Base-by-base conservation (phyloP, 2,113 vertebrate genomes). In the Malurus elegans region DNA sequence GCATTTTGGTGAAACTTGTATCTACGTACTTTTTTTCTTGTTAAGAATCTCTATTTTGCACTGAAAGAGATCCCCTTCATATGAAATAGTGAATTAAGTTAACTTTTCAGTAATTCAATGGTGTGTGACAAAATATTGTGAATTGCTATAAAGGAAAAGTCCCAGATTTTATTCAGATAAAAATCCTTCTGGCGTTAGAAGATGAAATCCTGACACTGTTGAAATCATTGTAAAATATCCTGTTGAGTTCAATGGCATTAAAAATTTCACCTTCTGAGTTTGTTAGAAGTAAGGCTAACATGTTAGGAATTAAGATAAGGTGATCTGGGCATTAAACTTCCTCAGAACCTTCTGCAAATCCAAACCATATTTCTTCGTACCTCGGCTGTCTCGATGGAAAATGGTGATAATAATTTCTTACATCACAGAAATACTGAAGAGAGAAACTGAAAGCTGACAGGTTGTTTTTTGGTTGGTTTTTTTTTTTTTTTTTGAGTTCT, bases 261-360 rank as follows among this genome's bases (percentile, higher is more conserved):
- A 82, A 87, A 88, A 75, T 88, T 96, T 96, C 90, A 90, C 83
- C 94, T 87, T 73, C 4, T 4, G 88, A 94, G 83, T 92, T 93
- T 94, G 88, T 84, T 94, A 86, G 93, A 95, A 95, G 91, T 86
- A 78, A 90, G 79, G 57, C 60, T 95, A 95, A 91, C 91, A 82
- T 95, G 95, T 95, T 97, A 90, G 75, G 94, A 93, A 97, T 94
- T 96, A 97, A 96, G 92, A 94, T 96, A 93, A 96, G 91, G 64
- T 7, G 18, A 76, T 94, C 62, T 47, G 42, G 50, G 62, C 54
- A 47, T 91, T 89, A 79, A 82, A 92, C 74, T 94, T 90, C 84
- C 81, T 85, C 72, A 91, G 70, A 91, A 87, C 75, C 62, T 95
- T 90, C 94, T 96, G 92, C 76, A 97, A 97, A 96, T 92, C 84